Evolutionary conservation across 2,888 invertebrate genomes (phyloP).

Genomic region (Apeira syringaria): DNA sequence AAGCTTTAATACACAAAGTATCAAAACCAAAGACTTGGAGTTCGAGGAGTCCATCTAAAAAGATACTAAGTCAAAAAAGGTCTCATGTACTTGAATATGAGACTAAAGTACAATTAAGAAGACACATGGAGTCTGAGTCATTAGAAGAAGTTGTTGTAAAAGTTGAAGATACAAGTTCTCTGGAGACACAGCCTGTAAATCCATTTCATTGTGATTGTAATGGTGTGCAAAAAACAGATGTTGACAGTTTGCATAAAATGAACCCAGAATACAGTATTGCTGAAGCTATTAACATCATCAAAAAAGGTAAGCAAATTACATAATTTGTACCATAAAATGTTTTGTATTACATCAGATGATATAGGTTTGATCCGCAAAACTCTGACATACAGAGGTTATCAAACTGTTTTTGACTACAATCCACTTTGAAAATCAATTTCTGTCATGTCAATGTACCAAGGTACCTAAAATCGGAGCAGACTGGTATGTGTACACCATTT

Average conservation of each 20-base stretch:
- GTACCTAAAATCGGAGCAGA: too few relatives aligned
- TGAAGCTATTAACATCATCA: slow-evolving; percentile 46
- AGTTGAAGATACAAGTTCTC: slow-evolving; percentile 42
- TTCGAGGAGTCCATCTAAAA: not conserved
- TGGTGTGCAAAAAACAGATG: slow-evolving; percentile 44
- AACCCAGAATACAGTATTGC: slow-evolving; percentile 49
- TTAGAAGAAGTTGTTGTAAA: slow-evolving; percentile 40
- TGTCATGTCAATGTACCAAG: too few relatives aligned
- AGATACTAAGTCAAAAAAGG: slow-evolving; percentile 1
- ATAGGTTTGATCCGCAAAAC: too few relatives aligned
- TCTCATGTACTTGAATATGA: not conserved
- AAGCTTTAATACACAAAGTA: slow-evolving; percentile 8
- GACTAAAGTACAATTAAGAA: slow-evolving; percentile 20
- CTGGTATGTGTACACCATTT: too few relatives aligned
- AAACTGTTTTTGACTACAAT: too few relatives aligned
- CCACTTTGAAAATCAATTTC: too few relatives aligned
- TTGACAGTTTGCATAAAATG: slow-evolving; percentile 38
- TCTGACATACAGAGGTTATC: too few relatives aligned
- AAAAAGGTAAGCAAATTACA: slow-evolving; percentile 59
- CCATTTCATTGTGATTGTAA: slow-evolving; percentile 57
- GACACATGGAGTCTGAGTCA: slow-evolving; percentile 12
- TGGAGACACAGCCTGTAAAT: slow-evolving; percentile 36
- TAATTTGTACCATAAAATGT: too few relatives aligned
- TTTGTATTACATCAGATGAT: too few relatives aligned
- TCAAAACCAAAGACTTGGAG: not conserved